Percentiles rank a stretch among this genome's conserved stretches.
Conservation (phyloP, 1,140 invertebrate genomes). For the Fopius arisanus region DNA sequence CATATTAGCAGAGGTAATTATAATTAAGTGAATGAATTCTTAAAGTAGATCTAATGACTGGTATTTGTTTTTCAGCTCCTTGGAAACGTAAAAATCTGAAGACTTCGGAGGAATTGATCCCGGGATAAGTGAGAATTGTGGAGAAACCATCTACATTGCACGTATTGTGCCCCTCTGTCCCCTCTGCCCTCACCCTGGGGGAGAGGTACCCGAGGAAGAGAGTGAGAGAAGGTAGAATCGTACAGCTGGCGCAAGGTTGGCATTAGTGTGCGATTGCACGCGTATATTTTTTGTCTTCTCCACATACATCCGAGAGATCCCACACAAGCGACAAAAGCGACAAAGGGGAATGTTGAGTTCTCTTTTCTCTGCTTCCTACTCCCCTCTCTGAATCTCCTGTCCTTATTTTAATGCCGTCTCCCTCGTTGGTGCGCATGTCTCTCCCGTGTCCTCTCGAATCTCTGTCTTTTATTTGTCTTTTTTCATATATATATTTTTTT, state of each 20-base stretch:
- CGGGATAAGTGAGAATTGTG: no score
- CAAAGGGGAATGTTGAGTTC: neutral
- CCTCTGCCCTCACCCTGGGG: no score
- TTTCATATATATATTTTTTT: neutral
- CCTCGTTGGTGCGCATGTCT: neutral
- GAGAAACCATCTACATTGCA: no score
- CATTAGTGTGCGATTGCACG: neutral
- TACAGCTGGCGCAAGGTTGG: slow-evolving; percentile 14
- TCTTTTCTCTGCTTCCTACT: neutral
- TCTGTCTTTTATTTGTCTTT: neutral
- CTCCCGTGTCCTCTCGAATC: neutral
- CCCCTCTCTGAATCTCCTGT: neutral
- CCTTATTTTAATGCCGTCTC: neutral
- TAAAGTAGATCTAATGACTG: no score
- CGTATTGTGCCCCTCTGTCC: no score
- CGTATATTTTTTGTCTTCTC: neutral
- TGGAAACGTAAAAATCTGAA: no score
- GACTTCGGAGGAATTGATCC: no score
- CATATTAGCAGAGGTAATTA: no score
- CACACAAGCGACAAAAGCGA: neutral
- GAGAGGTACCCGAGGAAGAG: neutral
- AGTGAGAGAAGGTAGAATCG: neutral
- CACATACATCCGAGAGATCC: neutral
- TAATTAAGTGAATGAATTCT: no score
- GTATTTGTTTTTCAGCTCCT: no score